Percentiles rank a stretch among this genome's conserved stretches.
Evolutionary conservation across 2,888 invertebrate genomes (phyloP).

Genomic region (Entomobrya proxima): DNA sequence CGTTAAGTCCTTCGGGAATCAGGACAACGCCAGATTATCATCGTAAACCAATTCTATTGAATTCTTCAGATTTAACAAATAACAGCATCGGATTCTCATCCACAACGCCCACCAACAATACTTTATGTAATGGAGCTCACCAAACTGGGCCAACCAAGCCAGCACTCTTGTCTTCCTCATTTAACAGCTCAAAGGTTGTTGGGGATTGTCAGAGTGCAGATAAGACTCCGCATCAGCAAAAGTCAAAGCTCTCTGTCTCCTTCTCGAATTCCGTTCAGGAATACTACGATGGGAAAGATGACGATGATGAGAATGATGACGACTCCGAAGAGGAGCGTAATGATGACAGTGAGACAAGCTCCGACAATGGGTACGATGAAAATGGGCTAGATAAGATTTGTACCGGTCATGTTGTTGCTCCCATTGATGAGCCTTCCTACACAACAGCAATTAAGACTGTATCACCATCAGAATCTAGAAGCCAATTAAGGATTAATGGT

Average conservation of each 20-base stretch:
- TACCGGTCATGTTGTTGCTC: slow-evolving; percentile 17
- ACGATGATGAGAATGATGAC: slow-evolving; percentile 56
- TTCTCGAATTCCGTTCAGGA: slow-evolving; percentile 74
- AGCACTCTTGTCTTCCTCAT: slow-evolving; percentile 31
- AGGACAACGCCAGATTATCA: slow-evolving; percentile 74
- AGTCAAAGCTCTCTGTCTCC: slow-evolving; percentile 74
- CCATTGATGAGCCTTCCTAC: slow-evolving; percentile 11
- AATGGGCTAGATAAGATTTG: slow-evolving; percentile 59
- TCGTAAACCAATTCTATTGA: slow-evolving; percentile 77
- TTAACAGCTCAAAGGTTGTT: slow-evolving; percentile 41
- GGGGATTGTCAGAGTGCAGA: slow-evolving; percentile 52
- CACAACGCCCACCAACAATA: slow-evolving; percentile 36
- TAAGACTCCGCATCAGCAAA: slow-evolving; percentile 61
- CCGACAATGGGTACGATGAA: slow-evolving; percentile 60
- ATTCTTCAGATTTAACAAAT: slow-evolving; percentile 76
- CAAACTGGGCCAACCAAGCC: slow-evolving; percentile 8
- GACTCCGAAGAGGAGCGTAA: background rate
- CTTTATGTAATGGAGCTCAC: slow-evolving; percentile 20
- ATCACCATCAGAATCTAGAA: slow-evolving; percentile 34
- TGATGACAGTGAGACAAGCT: slow-evolving; percentile 58
- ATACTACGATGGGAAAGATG: slow-evolving; percentile 65
- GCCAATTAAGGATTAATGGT: slow-evolving; percentile 62
- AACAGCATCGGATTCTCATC: slow-evolving; percentile 51
- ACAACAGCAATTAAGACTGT: background rate
- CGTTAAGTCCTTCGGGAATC: slow-evolving; percentile 59